phyloP scores from a whole-genome alignment of 2,888 invertebrate species.

The Matsumyia berberina region DNA sequence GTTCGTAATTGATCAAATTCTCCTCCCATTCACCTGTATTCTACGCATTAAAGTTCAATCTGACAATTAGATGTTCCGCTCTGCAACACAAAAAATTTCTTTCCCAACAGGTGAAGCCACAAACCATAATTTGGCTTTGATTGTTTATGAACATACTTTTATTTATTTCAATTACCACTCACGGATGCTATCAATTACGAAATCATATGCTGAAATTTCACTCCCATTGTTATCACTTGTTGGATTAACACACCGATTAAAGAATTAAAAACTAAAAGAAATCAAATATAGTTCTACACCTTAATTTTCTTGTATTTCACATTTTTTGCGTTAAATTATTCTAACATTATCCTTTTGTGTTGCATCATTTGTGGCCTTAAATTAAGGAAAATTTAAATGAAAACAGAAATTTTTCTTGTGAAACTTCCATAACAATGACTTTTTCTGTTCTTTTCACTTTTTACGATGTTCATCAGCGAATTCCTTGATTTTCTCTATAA shows the following conservation, averaged over 20 bases:
- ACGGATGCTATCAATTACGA: neutral
- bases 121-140: neutral
- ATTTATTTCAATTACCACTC: neutral
- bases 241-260: neutral
- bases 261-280: neutral
- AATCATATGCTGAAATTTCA: neutral
- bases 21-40: neutral
- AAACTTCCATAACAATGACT: neutral
- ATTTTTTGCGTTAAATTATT: neutral
- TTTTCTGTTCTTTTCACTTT: constrained; percentile 84
- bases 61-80: neutral
- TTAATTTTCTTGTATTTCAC: neutral
- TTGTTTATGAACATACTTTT: neutral
- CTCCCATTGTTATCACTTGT: constrained; percentile 3
- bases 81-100: no score
- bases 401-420: no score
- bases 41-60: neutral
- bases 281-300: neutral
- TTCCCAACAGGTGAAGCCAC: neutral
- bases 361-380: constrained; percentile 12
- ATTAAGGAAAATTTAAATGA: constrained; percentile 22
- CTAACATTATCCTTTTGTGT: constrained; percentile 26
- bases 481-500: constrained; percentile 89
- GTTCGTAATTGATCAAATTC: no score
- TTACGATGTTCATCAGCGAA: constrained; percentile 86